Evolutionary conservation across 1,140 invertebrate genomes (phyloP).

Genomic region (Himalopsyche phryganea): DNA sequence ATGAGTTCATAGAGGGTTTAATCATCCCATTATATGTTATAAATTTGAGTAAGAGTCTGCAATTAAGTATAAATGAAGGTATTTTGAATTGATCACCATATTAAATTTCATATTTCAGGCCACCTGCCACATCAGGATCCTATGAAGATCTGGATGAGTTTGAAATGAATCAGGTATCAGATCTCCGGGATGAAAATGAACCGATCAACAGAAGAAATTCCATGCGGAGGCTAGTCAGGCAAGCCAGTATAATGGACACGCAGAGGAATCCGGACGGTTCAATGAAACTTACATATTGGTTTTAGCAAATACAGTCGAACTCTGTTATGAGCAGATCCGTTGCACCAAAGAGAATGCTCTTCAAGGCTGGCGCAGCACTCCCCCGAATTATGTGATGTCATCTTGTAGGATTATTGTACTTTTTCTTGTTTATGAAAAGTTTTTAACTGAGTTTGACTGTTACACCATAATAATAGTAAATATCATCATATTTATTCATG

Average conservation of each 20-base stretch:
- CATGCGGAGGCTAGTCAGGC: slow-evolving; percentile 64
- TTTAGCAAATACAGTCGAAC: slow-evolving; percentile 46
- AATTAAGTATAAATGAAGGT: not conserved
- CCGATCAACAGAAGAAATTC: slow-evolving; percentile 53
- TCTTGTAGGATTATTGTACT: too few relatives aligned
- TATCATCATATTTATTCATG: too few relatives aligned
- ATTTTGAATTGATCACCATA: not conserved
- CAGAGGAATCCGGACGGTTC: slow-evolving; percentile 70
- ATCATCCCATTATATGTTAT: not conserved
- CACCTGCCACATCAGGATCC: slow-evolving; percentile 43
- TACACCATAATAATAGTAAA: too few relatives aligned
- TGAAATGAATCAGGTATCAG: slow-evolving; percentile 46
- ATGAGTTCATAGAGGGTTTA: not conserved
- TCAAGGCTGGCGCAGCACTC: too few relatives aligned
- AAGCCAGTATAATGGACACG: slow-evolving; percentile 74
- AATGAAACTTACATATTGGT: slow-evolving; percentile 82
- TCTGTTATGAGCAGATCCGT: too few relatives aligned
- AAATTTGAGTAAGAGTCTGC: not conserved
- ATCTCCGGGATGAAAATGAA: slow-evolving; percentile 41
- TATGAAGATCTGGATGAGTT: slow-evolving; percentile 62
- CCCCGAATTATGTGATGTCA: too few relatives aligned
- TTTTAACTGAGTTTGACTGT: too few relatives aligned
- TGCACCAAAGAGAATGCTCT: too few relatives aligned
- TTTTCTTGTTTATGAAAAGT: too few relatives aligned
- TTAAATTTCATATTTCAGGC: slow-evolving; percentile 38